phyloP scores from a whole-genome alignment of 2,797 vertebrate species.

The Notolabrus celidotus region DNA sequence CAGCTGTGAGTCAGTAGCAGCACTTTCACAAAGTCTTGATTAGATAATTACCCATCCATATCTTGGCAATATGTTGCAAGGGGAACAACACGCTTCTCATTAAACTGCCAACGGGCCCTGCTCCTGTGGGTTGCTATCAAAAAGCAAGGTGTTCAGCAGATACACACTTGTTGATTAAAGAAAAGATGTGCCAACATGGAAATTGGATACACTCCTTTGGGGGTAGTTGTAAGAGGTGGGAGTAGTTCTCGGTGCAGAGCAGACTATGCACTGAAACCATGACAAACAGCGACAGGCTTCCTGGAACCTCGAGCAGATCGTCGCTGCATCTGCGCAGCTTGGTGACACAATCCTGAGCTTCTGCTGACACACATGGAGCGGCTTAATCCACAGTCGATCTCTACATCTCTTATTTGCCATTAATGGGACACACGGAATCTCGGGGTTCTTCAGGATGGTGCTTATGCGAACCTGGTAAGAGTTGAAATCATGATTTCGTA shows the following conservation, averaged over 20 bases:
- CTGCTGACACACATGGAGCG: neutral
- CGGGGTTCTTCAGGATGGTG: neutral
- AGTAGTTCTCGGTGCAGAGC: conserved; percentile 13
- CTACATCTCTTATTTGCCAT: neutral
- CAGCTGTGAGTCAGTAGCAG: conserved; percentile 75
- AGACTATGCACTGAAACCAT: conserved; percentile 20
- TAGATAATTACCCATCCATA: conserved; percentile 83
- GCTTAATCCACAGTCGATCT: neutral
- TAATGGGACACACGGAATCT: neutral
- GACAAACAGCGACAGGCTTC: conserved; percentile 23
- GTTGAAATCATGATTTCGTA: neutral
- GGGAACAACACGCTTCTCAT: conserved; percentile 73
- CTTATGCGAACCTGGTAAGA: neutral
- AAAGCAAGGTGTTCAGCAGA: conserved; percentile 59
- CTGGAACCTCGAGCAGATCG: conserved; percentile 7
- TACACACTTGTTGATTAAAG: conserved; percentile 70
- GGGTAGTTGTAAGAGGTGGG: conserved; percentile 29
- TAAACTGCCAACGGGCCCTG: conserved; percentile 58
- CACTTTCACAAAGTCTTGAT: conserved; percentile 80
- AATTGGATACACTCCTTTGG: conserved; percentile 46
- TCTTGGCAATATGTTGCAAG: conserved; percentile 79
- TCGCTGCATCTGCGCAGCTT: conserved; percentile 20
- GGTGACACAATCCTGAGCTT: neutral
- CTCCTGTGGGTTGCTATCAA: conserved; percentile 62
- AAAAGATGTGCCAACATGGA: conserved; percentile 35